phyloP scores from a whole-genome alignment of 2,888 invertebrate species.

The Megaustenia siamemsis region DNA sequence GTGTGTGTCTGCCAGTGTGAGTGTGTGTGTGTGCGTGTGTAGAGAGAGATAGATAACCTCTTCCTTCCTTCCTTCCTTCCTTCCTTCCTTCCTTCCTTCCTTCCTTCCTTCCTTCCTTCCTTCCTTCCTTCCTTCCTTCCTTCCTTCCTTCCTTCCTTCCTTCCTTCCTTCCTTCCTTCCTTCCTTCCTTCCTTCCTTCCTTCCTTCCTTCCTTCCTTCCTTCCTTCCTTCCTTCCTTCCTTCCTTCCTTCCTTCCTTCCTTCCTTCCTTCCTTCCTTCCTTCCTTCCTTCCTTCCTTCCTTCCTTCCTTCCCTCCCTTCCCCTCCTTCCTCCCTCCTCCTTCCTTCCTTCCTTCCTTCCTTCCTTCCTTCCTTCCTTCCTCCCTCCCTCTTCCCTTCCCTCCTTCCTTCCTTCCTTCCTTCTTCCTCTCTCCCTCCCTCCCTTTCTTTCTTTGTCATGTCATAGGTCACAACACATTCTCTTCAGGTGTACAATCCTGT shows the following conservation, averaged over 20 bases:
- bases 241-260: not conserved
- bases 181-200: not conserved
- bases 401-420: not conserved
- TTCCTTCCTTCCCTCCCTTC: not conserved
- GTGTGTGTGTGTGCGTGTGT: too few relatives aligned
- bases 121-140: not conserved
- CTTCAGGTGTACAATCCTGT: too few relatives aligned
- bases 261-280: not conserved
- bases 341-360: not conserved
- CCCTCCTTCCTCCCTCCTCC: not conserved
- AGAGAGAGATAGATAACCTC: too few relatives aligned
- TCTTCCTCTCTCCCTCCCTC: not conserved
- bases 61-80: slow-evolving; percentile 21
- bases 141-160: not conserved
- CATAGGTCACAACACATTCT: too few relatives aligned
- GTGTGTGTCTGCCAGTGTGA: too few relatives aligned
- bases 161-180: not conserved
- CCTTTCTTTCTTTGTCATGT: too few relatives aligned
- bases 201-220: not conserved
- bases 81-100: slow-evolving; percentile 3
- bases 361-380: not conserved
- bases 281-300: not conserved
- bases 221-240: slow-evolving; percentile 17
- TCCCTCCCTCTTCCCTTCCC: not conserved
- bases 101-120: not conserved